Conservation (phyloP, 2,888 invertebrate species). For the Drosophila phalerata region DNA sequence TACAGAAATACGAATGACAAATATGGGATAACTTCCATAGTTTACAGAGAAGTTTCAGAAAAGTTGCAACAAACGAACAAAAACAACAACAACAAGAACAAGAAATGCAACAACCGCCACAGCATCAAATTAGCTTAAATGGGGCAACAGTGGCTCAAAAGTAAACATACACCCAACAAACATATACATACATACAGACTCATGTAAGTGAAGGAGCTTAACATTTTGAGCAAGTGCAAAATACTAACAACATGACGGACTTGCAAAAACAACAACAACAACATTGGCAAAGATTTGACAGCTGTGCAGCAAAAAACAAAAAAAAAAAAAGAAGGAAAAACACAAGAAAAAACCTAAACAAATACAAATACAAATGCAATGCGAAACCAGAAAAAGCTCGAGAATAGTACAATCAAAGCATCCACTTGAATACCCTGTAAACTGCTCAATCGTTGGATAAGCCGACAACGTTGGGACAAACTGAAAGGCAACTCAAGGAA, state of each 20-base stretch:
- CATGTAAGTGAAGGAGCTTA: slow-evolving; percentile 9
- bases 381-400: neutral
- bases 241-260: slow-evolving; percentile 25
- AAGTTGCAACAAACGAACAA: slow-evolving; percentile 32
- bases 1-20: neutral
- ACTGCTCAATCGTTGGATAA: neutral
- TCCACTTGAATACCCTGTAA: slow-evolving; percentile 6
- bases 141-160: slow-evolving; percentile 30
- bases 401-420: neutral
- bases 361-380: slow-evolving; percentile 20
- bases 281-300: slow-evolving; percentile 16
- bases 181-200: neutral
- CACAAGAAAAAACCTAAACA: slow-evolving; percentile 2
- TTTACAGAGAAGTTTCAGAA: neutral
- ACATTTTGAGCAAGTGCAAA: slow-evolving; percentile 24
- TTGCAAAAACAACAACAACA: slow-evolving; percentile 2
- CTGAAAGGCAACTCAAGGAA: neutral
- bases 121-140: slow-evolving; percentile 40
- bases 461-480: neutral
- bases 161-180: slow-evolving; percentile 15
- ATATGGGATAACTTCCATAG: slow-evolving; percentile 5
- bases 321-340: neutral
- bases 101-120: neutral
- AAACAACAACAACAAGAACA: too few relatives aligned
- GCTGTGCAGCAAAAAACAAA: slow-evolving; percentile 1